Conservation (phyloP, 2,113 vertebrate genomes). For the Oryzias melastigma region DNA sequence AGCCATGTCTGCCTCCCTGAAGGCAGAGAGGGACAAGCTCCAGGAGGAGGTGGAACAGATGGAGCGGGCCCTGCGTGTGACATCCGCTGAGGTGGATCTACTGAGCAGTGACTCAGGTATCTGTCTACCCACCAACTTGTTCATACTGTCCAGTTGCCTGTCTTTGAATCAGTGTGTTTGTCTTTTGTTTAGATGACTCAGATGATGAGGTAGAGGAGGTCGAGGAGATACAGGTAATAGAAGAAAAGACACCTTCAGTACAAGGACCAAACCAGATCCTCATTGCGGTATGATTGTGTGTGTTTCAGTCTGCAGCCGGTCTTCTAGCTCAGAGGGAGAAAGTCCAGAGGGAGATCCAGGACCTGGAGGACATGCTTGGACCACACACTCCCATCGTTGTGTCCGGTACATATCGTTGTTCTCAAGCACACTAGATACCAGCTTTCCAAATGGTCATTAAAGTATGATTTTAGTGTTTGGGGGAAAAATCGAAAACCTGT, state of each 20-base stretch:
- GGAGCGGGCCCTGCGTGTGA: slow-evolving; percentile 41
- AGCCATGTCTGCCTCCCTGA: slow-evolving; percentile 58
- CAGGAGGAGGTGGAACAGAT: slow-evolving; percentile 56
- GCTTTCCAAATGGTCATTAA: too few species aligned
- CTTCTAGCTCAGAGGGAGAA: slow-evolving; percentile 49
- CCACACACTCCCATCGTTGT: slow-evolving; percentile 13
- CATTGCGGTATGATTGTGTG: not conserved
- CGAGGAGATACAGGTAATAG: slow-evolving; percentile 21
- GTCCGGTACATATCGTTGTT: slow-evolving; percentile 30
- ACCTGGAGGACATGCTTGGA: slow-evolving; percentile 53
- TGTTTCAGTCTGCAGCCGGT: slow-evolving; percentile 36
- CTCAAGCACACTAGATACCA: not conserved
- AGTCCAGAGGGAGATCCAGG: slow-evolving; percentile 60
- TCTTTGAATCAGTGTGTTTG: not conserved
- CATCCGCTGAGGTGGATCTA: slow-evolving; percentile 41
- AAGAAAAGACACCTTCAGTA: not conserved
- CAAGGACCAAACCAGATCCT: not conserved
- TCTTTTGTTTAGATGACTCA: slow-evolving; percentile 43
- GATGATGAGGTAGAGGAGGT: slow-evolving; percentile 18
- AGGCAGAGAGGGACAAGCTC: slow-evolving; percentile 55
- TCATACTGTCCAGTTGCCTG: not conserved
- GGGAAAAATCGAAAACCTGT: too few species aligned
- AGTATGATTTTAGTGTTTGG: too few species aligned
- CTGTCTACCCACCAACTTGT: not conserved
- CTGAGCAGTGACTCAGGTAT: slow-evolving; percentile 63